These are phyloP conservation scores for Sebastes nivosus DNA, from an alignment of 2,797 vertebrate species.

Conservation along the genomic window DNA sequence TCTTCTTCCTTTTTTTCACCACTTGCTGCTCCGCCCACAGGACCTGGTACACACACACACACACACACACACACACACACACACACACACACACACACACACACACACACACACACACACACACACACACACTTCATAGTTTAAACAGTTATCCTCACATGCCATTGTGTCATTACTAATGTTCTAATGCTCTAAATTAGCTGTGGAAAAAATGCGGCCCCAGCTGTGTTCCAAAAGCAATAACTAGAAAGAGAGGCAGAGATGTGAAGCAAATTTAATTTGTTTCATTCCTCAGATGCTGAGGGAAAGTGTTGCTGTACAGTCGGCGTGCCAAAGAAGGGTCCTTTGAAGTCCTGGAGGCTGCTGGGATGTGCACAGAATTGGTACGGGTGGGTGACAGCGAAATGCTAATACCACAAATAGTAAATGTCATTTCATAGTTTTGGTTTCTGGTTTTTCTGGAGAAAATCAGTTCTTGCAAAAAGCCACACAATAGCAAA, in stretches of 20 bases:
- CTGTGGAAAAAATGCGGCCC: constrained; percentile 3
- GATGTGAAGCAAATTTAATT: constrained; percentile 62
- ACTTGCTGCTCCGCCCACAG: constrained; percentile 93
- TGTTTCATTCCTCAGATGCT: constrained; percentile 51
- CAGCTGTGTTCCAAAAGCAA: constrained; percentile 68
- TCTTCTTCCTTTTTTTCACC: constrained; percentile 86
- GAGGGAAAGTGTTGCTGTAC: constrained; percentile 25
- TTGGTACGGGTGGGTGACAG: constrained; percentile 10
- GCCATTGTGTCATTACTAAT: constrained; percentile 33
- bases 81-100: neutral
- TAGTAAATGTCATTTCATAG: constrained; percentile 12
- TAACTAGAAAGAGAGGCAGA: constrained; percentile 49
- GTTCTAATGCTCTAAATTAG: constrained; percentile 15
- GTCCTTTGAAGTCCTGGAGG: constrained; percentile 41
- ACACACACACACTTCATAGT: neutral
- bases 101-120: constrained; percentile 10
- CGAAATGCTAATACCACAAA: constrained; percentile 28
- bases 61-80: neutral
- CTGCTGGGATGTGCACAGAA: constrained; percentile 20
- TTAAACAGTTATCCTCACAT: constrained; percentile 29
- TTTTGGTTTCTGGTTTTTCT: neutral
- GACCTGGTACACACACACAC: constrained; percentile 78
- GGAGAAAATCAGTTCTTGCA: neutral
- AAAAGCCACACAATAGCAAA: constrained; percentile 14
- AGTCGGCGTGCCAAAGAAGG: neutral